Evolutionary conservation across 2,888 invertebrate genomes (phyloP).

Genomic region (Papilio gigon): DNA sequence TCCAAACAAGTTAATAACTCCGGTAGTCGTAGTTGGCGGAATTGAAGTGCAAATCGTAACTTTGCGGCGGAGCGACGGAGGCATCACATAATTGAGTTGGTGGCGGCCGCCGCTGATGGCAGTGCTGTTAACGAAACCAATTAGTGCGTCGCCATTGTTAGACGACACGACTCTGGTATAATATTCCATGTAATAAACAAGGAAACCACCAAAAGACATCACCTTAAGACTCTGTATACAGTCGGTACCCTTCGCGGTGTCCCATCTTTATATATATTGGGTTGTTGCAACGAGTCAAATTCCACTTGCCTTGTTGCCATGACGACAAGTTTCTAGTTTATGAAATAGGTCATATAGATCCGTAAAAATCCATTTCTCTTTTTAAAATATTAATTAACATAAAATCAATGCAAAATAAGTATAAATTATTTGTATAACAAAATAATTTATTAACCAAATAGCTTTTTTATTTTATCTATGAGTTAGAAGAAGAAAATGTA

Average conservation of each 20-base stretch:
- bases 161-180: constrained; percentile 51
- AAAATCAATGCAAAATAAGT: too few species aligned
- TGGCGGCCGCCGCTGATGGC: constrained; percentile 50
- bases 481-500: background rate
- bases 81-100: constrained; percentile 64
- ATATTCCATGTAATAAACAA: background rate
- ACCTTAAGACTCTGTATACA: too few species aligned
- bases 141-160: constrained; percentile 56
- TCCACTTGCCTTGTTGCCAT: too few species aligned
- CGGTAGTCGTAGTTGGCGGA: background rate
- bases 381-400: too few species aligned
- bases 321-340: too few species aligned
- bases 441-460: too few species aligned
- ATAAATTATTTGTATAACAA: too few species aligned
- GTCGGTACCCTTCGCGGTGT: too few species aligned
- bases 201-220: background rate
- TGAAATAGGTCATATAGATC: too few species aligned
- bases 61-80: constrained; percentile 45
- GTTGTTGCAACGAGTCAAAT: too few species aligned
- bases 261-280: too few species aligned
- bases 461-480: background rate
- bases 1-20: background rate
- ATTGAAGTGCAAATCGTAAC: constrained; percentile 22
- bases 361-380: too few species aligned
- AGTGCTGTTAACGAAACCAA: constrained; percentile 71